A percentile compares a stretch with the other conserved stretches of the same genome.
These are phyloP conservation scores for Acipenser ruthenus DNA, from an alignment of 2,797 vertebrate genomes.

Conservation along the genomic window DNA sequence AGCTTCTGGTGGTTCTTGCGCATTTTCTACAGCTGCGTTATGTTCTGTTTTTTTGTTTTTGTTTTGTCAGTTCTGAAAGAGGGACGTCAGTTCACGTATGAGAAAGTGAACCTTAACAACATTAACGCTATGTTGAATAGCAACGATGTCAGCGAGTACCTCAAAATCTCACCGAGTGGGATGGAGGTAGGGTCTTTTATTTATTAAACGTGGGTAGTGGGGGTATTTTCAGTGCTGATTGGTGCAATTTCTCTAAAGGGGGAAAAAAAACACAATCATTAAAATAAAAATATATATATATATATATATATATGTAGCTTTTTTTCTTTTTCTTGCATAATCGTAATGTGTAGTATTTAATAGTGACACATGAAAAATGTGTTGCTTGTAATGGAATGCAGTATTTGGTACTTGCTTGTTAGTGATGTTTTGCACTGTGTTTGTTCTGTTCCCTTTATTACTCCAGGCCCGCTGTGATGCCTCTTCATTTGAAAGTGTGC, in stretches of 20 bases:
- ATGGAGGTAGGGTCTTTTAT: conserved; percentile 68
- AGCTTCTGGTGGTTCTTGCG: not conserved
- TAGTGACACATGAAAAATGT: not conserved
- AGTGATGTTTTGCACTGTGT: not conserved
- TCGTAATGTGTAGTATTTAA: not conserved
- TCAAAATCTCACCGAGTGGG: conserved; percentile 93
- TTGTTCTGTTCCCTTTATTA: not conserved
- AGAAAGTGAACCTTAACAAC: conserved; percentile 86
- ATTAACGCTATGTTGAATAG: conserved; percentile 97
- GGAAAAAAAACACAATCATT: no score
- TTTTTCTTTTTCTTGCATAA: not conserved
- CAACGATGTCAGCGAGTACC: conserved; percentile 97
- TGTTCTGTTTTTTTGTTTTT: not conserved
- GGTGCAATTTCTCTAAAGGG: no score
- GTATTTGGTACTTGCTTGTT: not conserved
- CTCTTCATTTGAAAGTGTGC: conserved; percentile 96
- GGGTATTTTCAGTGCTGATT: no score
- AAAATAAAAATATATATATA: no score
- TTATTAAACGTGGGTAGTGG: not conserved
- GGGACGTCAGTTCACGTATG: conserved; percentile 89
- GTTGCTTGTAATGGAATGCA: not conserved
- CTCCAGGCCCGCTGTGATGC: conserved; percentile 91
- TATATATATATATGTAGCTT: no score
- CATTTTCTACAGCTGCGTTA: not conserved
- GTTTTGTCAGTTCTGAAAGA: conserved; percentile 82